These are phyloP conservation scores for Hyperoplus immaculatus DNA, from an alignment of 2,797 vertebrate genomes.

Conservation along the genomic window DNA sequence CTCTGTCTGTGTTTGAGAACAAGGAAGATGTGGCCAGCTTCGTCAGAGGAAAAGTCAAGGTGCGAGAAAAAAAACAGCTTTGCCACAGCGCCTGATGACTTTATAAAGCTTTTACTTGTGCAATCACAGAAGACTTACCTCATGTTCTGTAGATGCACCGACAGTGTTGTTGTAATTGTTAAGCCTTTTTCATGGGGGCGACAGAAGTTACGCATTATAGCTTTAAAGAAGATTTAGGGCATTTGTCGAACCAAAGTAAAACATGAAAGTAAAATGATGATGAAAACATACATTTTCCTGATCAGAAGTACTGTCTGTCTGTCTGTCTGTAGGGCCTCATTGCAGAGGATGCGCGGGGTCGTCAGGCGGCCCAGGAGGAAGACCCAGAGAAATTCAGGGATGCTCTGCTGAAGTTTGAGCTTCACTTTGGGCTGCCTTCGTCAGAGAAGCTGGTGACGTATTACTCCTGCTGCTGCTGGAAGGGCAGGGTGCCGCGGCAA, in stretches of 20 bases:
- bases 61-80: slow-evolving; percentile 53
- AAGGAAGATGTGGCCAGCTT: slow-evolving; percentile 95
- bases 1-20: slow-evolving; percentile 97
- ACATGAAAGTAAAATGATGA: neutral
- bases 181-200: too few species aligned
- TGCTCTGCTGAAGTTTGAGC: slow-evolving; percentile 92
- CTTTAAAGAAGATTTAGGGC: neutral
- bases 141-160: too few species aligned
- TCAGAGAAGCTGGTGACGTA: slow-evolving; percentile 94
- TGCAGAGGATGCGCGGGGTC: slow-evolving; percentile 92
- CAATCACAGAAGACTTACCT: too few species aligned
- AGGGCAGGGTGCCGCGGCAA: slow-evolving; percentile 95
- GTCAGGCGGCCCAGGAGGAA: slow-evolving; percentile 92
- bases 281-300: neutral
- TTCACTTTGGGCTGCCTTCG: slow-evolving; percentile 92
- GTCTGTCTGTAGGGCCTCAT: slow-evolving; percentile 89
- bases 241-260: neutral
- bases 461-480: slow-evolving; percentile 98
- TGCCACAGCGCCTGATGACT: too few species aligned
- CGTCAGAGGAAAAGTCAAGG: slow-evolving; percentile 97
- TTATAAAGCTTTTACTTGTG: too few species aligned
- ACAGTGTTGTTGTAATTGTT: too few species aligned
- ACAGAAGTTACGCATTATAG: neutral
- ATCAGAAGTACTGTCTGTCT: neutral
- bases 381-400: slow-evolving; percentile 95